Evolutionary conservation across 2,888 invertebrate genomes (phyloP).

Genomic region (Panzeria rudis): DNA sequence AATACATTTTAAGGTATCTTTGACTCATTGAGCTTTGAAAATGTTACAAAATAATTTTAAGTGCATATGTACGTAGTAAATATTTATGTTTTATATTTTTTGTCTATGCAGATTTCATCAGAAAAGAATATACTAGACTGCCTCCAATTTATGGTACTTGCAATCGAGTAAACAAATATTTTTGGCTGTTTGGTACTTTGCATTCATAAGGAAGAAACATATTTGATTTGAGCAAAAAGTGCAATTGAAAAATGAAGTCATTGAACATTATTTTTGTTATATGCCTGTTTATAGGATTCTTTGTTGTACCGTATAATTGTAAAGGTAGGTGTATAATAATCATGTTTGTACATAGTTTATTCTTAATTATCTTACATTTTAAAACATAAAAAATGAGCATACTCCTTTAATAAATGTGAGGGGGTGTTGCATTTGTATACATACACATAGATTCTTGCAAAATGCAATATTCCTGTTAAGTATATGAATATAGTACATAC

Average conservation of each 20-base stretch:
- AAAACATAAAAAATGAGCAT: not conserved
- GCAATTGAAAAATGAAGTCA: constrained; percentile 77
- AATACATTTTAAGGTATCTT: constrained; percentile 32
- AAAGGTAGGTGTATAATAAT: constrained; percentile 71
- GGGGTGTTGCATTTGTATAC: constrained; percentile 29
- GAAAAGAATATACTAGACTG: constrained; percentile 42
- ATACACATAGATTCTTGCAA: not conserved
- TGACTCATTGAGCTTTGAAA: not conserved
- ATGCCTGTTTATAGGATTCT: constrained; percentile 78
- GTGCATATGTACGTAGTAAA: not conserved
- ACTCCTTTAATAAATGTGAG: not conserved
- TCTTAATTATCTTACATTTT: not conserved
- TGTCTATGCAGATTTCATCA: constrained; percentile 43
- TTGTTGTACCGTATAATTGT: constrained; percentile 75
- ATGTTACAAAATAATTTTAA: not conserved
- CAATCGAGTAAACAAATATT: constrained; percentile 62
- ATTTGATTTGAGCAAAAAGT: constrained; percentile 44
- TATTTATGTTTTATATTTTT: not conserved
- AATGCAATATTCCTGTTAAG: constrained; percentile 37
- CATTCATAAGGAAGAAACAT: constrained; percentile 39
- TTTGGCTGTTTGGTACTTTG: constrained; percentile 31
- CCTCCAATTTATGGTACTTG: constrained; percentile 31
- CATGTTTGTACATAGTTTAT: not conserved
- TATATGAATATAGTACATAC: constrained; percentile 13
- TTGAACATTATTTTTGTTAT: constrained; percentile 75